Evolutionary conservation across 2,888 invertebrate species (phyloP), one percentile per base, ranked within the genome.

Genomic region (Stenolophus ochropezus): DNA sequence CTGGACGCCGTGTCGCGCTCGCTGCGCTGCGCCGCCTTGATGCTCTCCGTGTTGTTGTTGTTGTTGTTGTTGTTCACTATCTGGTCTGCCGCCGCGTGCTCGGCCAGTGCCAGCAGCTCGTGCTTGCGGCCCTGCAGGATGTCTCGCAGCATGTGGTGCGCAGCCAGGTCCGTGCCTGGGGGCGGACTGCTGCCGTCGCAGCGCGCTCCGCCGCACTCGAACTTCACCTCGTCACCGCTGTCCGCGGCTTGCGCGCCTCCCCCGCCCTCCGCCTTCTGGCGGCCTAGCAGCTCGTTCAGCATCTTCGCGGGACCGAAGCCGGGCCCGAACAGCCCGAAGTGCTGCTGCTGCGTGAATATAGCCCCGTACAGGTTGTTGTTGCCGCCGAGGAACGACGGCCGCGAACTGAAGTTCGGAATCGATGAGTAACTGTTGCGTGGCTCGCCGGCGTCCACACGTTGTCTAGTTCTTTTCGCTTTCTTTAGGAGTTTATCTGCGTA

Each of bases 391-490:
- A 94, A 95, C 90, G 93, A 94, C 92, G 94, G 93, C 89, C 93
- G 92, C 90, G 93, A 93, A 91, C 93, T 93, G 89, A 94, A 93
- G 91, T 93, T 93, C 89, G 93, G 93, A 87, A 94, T 94, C 88
- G 93, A 93, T 87, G 94, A 96, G 92, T 97, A 97, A 91, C 96
- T 95, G 93, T 96, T 97, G 91, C 96, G 94, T 91, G 96, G 95
- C 92, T 97, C 96, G 88, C 97, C 96, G 92, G 96, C 97, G 95
- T 97, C 96, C 92, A 96, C 97, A 92, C 96, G 95, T 94, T 97
- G 96, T 93, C 97, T 94, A 92, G 95, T 96, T 91, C 96, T 95
- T 92, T 96, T 96, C 91, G 94, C 94, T 93, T 96, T 95, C 95
- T 96, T 96, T 93, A 96, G 93, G 92, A 95, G 94, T 92, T 94